phyloP scores from a whole-genome alignment of 2,113 vertebrate genomes.

The Chitala chitala region DNA sequence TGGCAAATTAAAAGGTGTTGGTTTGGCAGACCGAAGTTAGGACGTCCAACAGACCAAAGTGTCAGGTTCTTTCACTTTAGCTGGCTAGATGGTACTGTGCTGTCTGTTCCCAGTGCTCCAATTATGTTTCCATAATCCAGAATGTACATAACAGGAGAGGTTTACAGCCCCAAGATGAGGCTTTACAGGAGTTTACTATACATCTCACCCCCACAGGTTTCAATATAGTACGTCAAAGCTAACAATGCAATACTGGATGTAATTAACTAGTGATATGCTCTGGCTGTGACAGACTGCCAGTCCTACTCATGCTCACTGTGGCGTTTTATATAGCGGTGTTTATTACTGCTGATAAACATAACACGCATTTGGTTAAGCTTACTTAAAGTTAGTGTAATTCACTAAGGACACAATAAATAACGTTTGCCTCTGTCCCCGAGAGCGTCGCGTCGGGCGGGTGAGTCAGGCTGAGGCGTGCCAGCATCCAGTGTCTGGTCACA shows the following conservation, averaged over 20 bases:
- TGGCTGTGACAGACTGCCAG: too few species aligned
- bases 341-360: background rate
- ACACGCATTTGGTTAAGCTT: background rate
- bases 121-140: conserved; percentile 60
- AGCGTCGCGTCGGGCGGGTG: background rate
- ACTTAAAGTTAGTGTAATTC: conserved; percentile 15
- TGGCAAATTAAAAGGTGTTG: background rate
- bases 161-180: conserved; percentile 55
- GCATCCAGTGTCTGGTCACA: background rate
- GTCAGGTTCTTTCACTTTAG: too few species aligned
- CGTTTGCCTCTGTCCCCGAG: background rate
- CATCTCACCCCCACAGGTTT: conserved; percentile 54
- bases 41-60: too few species aligned
- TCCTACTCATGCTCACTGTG: too few species aligned
- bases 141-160: conserved; percentile 60
- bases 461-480: background rate
- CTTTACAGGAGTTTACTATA: conserved; percentile 48
- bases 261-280: background rate
- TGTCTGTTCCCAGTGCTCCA: too few species aligned
- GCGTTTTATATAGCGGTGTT: too few species aligned
- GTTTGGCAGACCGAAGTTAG: background rate
- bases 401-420: conserved; percentile 5
- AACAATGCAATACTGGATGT: background rate
- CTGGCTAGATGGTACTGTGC: too few species aligned
- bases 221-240: conserved; percentile 43